Evolutionary conservation across 2,113 vertebrate genomes (phyloP), one percentile per base, ranked within the genome.

Genomic region (Emydura subglobosa): DNA sequence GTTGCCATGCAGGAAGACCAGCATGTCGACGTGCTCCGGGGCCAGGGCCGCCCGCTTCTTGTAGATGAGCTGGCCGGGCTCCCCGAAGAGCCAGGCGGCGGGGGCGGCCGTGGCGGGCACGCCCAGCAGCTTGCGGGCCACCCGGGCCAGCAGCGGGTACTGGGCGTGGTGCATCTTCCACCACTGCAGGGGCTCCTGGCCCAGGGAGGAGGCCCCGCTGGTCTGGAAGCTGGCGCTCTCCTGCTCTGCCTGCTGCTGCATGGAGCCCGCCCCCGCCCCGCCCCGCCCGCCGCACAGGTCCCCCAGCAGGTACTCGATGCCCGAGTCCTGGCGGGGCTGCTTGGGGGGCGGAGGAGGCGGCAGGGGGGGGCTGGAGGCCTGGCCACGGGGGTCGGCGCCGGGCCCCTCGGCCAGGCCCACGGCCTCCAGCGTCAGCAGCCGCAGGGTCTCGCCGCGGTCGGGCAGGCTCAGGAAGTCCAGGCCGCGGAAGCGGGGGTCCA

Each of bases 401-500:
- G 95, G 95, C 31, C 95, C 90, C 83, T 97, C 96, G 22, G 96
- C 97, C 10, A 98, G 96, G 90, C 95, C 96, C 21, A 98, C 96
- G 0, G 97, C 97, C 78, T 98, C 98, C 13, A 97, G 92, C 94
- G 98, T 98, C 78, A 98, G 92, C 96, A 97, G 97, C 24, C 96
- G 96, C 42, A 98, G 97, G 9, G 98, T 98, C 65, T 95, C 96
- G 5, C 86, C 91, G 29, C 97, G 98, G 80, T 98, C 98, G 87
- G 98, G 24, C 10, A 95, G 96, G 65, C 97, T 98, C 97, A 98
- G 98, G 95, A 98, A 98, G 5, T 98, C 95, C n/a, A 98, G 95
- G 53, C 98, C 97, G 1, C 97, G 97, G 89, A 98, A 98, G 93
- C 98, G 98, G 3, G 98, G 98, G 90, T 98, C 98, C 13, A 98